Percentiles rank a stretch among this genome's conserved stretches.
Conservation (phyloP, 2,888 invertebrate genomes). For the Teleiodes luculella region DNA sequence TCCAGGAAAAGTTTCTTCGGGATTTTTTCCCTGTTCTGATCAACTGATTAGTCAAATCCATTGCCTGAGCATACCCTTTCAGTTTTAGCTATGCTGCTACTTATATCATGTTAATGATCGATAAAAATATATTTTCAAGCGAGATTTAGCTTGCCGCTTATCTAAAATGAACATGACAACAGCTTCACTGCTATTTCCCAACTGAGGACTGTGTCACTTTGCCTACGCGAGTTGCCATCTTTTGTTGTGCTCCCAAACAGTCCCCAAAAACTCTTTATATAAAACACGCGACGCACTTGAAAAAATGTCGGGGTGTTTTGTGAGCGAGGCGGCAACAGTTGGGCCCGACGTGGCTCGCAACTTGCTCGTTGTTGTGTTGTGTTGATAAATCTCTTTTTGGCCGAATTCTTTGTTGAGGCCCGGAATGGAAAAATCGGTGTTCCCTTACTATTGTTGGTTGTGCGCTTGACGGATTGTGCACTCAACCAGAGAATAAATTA, state of each 20-base stretch:
- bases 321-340: slow-evolving; percentile 19
- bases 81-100: too few species aligned
- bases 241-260: neutral
- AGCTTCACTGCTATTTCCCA: too few species aligned
- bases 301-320: slow-evolving; percentile 3
- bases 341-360: slow-evolving; percentile 25
- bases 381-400: slow-evolving; percentile 43
- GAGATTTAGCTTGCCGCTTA: too few species aligned
- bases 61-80: too few species aligned
- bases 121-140: too few species aligned
- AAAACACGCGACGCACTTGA: neutral
- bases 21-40: too few species aligned
- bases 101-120: too few species aligned
- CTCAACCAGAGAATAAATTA: slow-evolving; percentile 30
- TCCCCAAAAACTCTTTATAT: slow-evolving; percentile 1
- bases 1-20: too few species aligned
- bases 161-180: too few species aligned
- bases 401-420: slow-evolving; percentile 37
- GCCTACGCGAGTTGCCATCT: neutral
- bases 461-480: slow-evolving; percentile 18
- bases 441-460: slow-evolving; percentile 38
- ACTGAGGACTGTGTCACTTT: too few species aligned
- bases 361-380: slow-evolving; percentile 38
- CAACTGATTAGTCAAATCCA: too few species aligned
- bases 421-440: slow-evolving; percentile 38